Percentiles rank a stretch among this genome's conserved stretches.
Evolutionary conservation across 2,888 invertebrate species (phyloP).

Genomic region (Omphaloscelis lunosa): DNA sequence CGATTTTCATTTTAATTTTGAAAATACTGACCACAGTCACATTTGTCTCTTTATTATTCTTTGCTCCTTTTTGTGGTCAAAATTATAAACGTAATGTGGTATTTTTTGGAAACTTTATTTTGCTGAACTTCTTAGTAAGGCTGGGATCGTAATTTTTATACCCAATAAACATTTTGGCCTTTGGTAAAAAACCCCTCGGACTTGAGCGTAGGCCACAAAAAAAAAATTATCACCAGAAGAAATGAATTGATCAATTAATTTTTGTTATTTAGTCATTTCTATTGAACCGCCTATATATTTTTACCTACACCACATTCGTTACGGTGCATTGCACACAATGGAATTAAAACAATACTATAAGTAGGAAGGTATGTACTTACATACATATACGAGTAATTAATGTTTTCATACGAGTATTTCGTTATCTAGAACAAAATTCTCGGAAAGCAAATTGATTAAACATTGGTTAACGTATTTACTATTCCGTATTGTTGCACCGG

Average conservation of each 20-base stretch:
- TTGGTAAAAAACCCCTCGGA: background rate
- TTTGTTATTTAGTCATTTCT: background rate
- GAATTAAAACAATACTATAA: background rate
- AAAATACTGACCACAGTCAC: background rate
- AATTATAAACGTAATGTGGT: background rate
- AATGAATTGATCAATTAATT: no score
- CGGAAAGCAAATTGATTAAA: constrained; percentile 7
- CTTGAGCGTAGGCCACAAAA: no score
- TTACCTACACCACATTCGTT: background rate
- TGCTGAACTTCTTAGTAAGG: background rate
- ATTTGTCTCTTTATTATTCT: background rate
- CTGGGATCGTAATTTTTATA: background rate
- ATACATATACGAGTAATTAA: background rate
- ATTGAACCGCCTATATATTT: background rate
- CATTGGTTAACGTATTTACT: background rate
- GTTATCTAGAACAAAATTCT: constrained; percentile 1
- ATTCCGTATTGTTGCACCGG: background rate
- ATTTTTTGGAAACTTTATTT: background rate
- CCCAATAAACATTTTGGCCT: background rate
- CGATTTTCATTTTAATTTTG: background rate
- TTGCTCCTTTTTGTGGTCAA: background rate
- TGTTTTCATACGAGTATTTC: background rate
- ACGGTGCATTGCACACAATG: background rate
- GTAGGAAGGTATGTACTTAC: background rate
- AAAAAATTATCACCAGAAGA: no score